Percentiles rank a stretch among this genome's conserved stretches.
These are phyloP conservation scores for Syngnathus typhle DNA, from an alignment of 2,113 vertebrate genomes.

Conservation along the genomic window DNA sequence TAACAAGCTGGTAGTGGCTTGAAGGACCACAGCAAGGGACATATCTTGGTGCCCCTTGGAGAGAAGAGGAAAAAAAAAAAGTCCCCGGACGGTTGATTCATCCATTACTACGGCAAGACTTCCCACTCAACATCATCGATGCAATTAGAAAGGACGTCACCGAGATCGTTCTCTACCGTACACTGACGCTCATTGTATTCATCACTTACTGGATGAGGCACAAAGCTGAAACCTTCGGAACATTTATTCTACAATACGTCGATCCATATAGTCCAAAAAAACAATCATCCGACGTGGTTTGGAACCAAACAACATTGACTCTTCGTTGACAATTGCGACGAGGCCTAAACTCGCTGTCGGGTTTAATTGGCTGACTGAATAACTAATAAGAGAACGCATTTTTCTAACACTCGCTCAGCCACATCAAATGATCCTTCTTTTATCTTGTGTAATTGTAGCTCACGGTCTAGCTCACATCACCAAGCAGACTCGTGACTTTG, in stretches of 20 bases:
- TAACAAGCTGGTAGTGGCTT: slow-evolving; percentile 16
- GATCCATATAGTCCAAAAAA: too few species aligned
- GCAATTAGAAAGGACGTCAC: slow-evolving; percentile 19
- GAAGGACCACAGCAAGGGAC: slow-evolving; percentile 7
- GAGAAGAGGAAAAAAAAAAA: neutral
- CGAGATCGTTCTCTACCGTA: slow-evolving; percentile 12
- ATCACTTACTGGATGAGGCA: neutral
- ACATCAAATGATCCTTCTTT: slow-evolving; percentile 48
- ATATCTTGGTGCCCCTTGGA: slow-evolving; percentile 22
- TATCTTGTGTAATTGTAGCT: slow-evolving; percentile 45
- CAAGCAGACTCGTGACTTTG: slow-evolving; percentile 46
- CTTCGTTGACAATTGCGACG: slow-evolving; percentile 14
- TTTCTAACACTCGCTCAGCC: too few species aligned
- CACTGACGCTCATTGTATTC: slow-evolving; percentile 11
- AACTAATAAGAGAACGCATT: too few species aligned
- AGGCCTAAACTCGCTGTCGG: neutral
- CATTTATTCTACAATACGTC: too few species aligned
- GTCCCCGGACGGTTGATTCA: slow-evolving; percentile 42
- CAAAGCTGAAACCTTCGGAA: neutral
- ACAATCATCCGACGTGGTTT: too few species aligned
- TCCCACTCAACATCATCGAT: slow-evolving; percentile 20
- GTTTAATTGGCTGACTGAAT: too few species aligned
- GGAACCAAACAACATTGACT: slow-evolving; percentile 17
- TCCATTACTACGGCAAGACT: slow-evolving; percentile 25
- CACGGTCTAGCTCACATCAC: slow-evolving; percentile 15